Conservation (phyloP, 2,113 vertebrate species). For the Caretta caretta region DNA sequence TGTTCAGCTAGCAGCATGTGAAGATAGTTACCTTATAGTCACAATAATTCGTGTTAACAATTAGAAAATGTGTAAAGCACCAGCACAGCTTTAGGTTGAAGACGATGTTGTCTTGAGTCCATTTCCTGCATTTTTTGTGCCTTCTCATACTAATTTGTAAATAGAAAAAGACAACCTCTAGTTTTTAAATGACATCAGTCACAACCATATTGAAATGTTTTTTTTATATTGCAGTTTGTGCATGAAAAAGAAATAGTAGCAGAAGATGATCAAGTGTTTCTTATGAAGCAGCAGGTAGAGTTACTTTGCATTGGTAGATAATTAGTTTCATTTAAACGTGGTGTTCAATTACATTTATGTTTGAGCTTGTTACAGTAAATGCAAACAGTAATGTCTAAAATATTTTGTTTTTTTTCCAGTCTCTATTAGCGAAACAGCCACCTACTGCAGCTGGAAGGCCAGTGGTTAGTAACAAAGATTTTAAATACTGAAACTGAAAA, state of each 20-base stretch:
- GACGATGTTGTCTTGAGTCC: neutral
- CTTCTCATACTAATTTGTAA: neutral
- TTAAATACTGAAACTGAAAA: conserved; percentile 5
- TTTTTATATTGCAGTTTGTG: conserved; percentile 89
- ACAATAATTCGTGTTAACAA: neutral
- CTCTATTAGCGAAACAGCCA: conserved; percentile 94
- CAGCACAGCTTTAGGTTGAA: neutral
- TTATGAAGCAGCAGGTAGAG: conserved; percentile 95
- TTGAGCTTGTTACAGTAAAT: neutral
- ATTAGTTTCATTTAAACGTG: neutral
- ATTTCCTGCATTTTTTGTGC: neutral
- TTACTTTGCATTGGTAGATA: neutral
- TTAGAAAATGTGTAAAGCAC: neutral
- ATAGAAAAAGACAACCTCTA: neutral
- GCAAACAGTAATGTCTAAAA: conserved; percentile 25
- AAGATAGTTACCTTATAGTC: neutral
- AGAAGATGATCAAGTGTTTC: conserved; percentile 98
- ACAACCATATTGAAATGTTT: conserved; percentile 4
- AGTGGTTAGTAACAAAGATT: conserved; percentile 86
- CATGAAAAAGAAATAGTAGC: conserved; percentile 98
- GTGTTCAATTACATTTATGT: conserved; percentile 13
- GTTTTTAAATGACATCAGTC: neutral
- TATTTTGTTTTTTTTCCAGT: conserved; percentile 81
- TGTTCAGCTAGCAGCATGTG: neutral
- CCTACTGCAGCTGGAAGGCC: conserved; percentile 92